Conservation (phyloP, 2,888 invertebrate genomes). For the Andrena bucephala region DNA sequence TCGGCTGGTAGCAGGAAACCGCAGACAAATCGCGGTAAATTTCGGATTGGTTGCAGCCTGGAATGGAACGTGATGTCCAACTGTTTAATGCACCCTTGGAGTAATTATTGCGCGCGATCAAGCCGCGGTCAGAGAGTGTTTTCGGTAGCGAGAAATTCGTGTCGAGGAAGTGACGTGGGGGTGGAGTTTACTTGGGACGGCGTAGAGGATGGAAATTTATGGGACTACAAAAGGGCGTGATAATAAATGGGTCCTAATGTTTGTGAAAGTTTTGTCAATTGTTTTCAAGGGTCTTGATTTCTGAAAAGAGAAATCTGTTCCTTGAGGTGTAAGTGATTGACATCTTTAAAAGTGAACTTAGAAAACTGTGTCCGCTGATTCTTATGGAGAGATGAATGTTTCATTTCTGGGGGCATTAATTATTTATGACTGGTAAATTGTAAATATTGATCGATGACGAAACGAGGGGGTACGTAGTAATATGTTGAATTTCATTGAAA, state of each 20-base stretch:
- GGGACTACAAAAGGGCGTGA: no score
- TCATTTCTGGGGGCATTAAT: not conserved
- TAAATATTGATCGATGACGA: not conserved
- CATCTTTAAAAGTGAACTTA: not conserved
- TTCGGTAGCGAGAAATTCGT: not conserved
- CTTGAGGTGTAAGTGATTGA: not conserved
- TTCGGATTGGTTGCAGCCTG: conserved; percentile 31
- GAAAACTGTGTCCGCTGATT: not conserved
- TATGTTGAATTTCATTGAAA: no score
- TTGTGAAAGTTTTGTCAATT: not conserved
- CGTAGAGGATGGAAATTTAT: no score
- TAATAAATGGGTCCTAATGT: not conserved
- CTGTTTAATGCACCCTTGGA: conserved; percentile 45
- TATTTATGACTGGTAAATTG: not conserved
- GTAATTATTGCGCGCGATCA: conserved; percentile 42
- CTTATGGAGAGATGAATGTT: not conserved
- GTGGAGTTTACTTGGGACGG: not conserved
- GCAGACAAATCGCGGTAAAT: conserved; percentile 62
- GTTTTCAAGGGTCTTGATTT: not conserved
- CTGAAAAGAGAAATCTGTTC: not conserved
- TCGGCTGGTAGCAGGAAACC: conserved; percentile 34
- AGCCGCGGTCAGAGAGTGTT: not conserved
- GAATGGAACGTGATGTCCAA: conserved; percentile 28
- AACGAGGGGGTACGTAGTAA: no score
- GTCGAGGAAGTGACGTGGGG: not conserved